These are phyloP conservation scores for Leptopilina boulardi DNA, from an alignment of 1,140 invertebrate genomes.

Conservation along the genomic window DNA sequence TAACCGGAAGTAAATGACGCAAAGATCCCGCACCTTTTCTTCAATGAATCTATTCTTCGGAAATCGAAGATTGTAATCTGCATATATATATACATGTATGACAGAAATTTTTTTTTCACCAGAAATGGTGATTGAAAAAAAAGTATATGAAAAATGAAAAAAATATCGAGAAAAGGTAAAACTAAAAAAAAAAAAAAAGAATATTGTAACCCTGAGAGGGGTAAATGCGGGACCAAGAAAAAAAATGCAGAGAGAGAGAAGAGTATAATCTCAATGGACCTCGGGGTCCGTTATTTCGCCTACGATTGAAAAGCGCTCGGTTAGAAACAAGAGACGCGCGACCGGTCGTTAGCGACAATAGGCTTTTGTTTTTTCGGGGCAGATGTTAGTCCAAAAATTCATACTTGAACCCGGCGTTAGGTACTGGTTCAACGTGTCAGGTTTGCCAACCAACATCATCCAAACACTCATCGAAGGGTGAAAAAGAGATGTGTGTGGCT, in stretches of 20 bases:
- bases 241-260: slow-evolving; percentile 39
- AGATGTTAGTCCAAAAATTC: slow-evolving; percentile 72
- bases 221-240: slow-evolving; percentile 8
- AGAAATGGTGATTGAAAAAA: neutral
- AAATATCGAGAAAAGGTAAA: slow-evolving; percentile 44
- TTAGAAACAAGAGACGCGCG: slow-evolving; percentile 77
- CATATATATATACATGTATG: too few relatives aligned
- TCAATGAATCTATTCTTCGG: neutral
- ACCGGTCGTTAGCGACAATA: slow-evolving; percentile 76
- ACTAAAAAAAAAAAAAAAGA: too few relatives aligned
- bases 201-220: slow-evolving; percentile 39
- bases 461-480: slow-evolving; percentile 4
- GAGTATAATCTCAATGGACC: slow-evolving; percentile 53
- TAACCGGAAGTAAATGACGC: neutral
- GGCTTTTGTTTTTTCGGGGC: slow-evolving; percentile 77
- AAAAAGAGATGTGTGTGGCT: neutral
- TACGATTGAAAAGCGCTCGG: slow-evolving; percentile 76
- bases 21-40: neutral
- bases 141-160: neutral
- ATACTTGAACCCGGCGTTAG: slow-evolving; percentile 48
- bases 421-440: slow-evolving; percentile 50
- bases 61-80: slow-evolving; percentile 21
- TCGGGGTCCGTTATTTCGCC: slow-evolving; percentile 74
- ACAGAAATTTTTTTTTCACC: too few relatives aligned
- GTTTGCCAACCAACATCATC: slow-evolving; percentile 43